These are phyloP conservation scores for Nebria brevicollis DNA, from an alignment of 2,888 invertebrate genomes.

Conservation along the genomic window DNA sequence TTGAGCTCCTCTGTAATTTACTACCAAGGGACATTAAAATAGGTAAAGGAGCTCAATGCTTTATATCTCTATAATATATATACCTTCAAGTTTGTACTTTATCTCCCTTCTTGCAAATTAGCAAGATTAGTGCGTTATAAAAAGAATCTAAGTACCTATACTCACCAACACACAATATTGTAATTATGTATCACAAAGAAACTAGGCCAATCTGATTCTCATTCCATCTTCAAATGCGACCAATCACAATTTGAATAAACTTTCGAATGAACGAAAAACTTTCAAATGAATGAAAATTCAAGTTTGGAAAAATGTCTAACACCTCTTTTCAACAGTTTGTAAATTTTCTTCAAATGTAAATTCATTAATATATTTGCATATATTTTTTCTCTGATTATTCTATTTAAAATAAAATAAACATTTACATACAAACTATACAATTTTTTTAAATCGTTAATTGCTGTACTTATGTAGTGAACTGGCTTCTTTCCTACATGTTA, in stretches of 20 bases:
- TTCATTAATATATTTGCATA: neutral
- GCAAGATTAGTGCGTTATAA: neutral
- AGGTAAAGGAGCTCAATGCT: neutral
- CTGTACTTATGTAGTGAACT: too few relatives aligned
- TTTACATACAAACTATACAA: neutral
- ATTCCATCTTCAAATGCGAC: neutral
- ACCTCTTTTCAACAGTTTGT: neutral
- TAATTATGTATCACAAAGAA: neutral
- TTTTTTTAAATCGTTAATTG: too few relatives aligned
- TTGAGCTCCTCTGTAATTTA: constrained; percentile 1
- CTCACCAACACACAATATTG: neutral
- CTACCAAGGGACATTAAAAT: neutral
- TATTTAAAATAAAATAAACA: neutral
- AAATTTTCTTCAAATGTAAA: neutral
- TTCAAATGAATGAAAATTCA: constrained; percentile 1
- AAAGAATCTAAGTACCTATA: neutral
- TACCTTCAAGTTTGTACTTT: neutral
- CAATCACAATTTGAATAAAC: neutral
- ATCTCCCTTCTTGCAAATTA: neutral
- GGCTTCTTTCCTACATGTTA: too few relatives aligned
- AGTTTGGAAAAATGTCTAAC: neutral
- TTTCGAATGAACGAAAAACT: neutral
- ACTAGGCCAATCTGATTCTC: neutral
- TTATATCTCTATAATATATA: neutral
- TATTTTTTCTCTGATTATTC: neutral